Conservation (phyloP, 1,140 invertebrate species). For the Aethina tumida region DNA sequence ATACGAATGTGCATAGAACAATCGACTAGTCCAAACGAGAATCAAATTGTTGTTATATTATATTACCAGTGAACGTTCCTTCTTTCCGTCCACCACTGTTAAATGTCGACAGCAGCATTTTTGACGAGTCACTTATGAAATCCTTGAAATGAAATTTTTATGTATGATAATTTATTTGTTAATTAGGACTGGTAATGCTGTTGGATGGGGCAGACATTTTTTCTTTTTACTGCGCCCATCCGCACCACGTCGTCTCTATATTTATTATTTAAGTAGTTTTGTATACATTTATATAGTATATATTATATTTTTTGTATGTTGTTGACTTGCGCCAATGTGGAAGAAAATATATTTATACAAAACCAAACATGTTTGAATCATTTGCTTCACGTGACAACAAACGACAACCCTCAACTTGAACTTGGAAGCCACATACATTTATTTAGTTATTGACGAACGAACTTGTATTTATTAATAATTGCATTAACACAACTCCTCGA, state of each 20-base stretch:
- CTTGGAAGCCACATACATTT: constrained; percentile 5
- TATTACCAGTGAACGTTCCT: too few species aligned
- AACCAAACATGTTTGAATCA: constrained; percentile 22
- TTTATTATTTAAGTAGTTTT: constrained; percentile 22
- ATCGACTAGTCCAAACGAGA: too few species aligned
- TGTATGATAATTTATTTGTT: too few species aligned
- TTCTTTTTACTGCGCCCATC: too few species aligned
- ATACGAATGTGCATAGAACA: too few species aligned
- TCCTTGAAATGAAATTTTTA: too few species aligned
- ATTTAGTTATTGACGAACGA: constrained; percentile 2
- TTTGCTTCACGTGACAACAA: constrained; percentile 4
- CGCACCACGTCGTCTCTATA: background rate
- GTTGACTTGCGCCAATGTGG: constrained; percentile 37
- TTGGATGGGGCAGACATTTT: too few species aligned
- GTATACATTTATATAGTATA: constrained; percentile 30
- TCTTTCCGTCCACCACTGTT: too few species aligned
- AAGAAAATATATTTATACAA: constrained; percentile 37
- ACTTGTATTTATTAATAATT: constrained; percentile 9
- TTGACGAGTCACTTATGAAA: too few species aligned
- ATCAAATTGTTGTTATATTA: too few species aligned
- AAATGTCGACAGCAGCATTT: too few species aligned
- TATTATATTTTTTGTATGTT: constrained; percentile 36
- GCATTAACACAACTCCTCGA: constrained; percentile 18
- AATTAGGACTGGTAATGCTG: too few species aligned
- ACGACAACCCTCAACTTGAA: constrained; percentile 3